phyloP scores from a whole-genome alignment of 2,113 vertebrate genomes.

The Chlorodrepanis virens region DNA sequence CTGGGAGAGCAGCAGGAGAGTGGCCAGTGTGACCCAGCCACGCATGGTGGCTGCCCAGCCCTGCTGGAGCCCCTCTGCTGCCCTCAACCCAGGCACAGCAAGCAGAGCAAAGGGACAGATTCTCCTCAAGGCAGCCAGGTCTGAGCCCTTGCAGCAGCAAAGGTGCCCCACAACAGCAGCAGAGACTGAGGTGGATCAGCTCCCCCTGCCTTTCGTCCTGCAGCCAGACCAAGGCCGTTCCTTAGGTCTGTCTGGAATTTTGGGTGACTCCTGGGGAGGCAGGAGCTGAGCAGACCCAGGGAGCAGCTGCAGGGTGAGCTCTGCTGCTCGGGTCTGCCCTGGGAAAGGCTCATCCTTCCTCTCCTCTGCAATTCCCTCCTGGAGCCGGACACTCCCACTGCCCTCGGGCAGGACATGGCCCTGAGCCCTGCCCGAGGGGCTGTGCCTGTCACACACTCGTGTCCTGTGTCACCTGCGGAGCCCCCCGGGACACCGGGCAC shows the following conservation, averaged over 20 bases:
- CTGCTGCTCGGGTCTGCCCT: not conserved
- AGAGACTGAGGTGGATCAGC: not conserved
- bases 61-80: not conserved
- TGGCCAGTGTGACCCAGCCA: not conserved
- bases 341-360: not conserved
- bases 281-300: not conserved
- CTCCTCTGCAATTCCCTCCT: not conserved
- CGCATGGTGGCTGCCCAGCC: not conserved
- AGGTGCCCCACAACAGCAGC: not conserved
- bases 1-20: not conserved
- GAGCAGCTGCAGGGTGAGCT: not conserved
- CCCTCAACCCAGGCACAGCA: not conserved
- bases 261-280: not conserved
- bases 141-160: not conserved
- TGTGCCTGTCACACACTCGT: not conserved
- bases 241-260: not conserved
- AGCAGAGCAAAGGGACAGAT: accelerated
- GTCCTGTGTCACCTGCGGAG: not conserved
- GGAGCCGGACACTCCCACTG: accelerated
- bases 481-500: not conserved
- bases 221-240: not conserved
- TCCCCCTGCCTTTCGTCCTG: not conserved
- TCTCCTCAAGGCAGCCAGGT: not conserved
- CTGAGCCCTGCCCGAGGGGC: not conserved
- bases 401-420: not conserved